Conservation (phyloP, 1,140 invertebrate species). For the Brachionus plicatilis region DNA sequence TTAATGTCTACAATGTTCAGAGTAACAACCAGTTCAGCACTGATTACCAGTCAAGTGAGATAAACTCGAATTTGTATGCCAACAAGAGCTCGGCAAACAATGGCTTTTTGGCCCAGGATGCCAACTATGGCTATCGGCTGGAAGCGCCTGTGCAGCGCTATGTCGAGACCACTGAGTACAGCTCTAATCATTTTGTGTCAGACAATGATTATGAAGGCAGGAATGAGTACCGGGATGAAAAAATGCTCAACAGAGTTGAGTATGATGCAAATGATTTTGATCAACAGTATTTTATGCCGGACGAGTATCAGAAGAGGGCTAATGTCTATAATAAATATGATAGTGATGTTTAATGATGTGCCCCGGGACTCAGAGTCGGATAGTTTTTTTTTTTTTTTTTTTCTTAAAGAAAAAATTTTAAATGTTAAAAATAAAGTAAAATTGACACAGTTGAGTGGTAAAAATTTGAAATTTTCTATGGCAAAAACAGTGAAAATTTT, state of each 20-base stretch:
- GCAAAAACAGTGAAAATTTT: neutral
- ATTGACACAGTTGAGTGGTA: neutral
- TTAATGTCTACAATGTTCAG: slow-evolving; percentile 5
- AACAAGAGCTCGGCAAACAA: neutral
- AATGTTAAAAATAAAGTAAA: neutral
- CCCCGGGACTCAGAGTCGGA: too few relatives aligned
- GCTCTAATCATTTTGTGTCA: slow-evolving; percentile 3
- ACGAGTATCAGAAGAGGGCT: neutral
- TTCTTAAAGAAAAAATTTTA: neutral
- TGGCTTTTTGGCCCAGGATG: neutral
- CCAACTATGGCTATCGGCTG: neutral
- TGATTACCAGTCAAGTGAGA: neutral
- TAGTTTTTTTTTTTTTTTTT: neutral
- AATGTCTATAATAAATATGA: neutral
- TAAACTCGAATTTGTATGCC: neutral
- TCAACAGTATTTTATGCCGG: slow-evolving; percentile 16
- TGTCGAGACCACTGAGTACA: neutral
- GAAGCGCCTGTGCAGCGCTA: neutral
- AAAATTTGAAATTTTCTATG: neutral
- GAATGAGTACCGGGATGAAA: slow-evolving; percentile 10
- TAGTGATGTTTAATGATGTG: neutral
- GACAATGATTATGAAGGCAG: neutral
- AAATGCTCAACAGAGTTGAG: neutral
- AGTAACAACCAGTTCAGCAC: neutral
- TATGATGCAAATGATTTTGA: neutral